phyloP scores from a whole-genome alignment of 1,140 invertebrate genomes.

The Andricus grossulariae region DNA sequence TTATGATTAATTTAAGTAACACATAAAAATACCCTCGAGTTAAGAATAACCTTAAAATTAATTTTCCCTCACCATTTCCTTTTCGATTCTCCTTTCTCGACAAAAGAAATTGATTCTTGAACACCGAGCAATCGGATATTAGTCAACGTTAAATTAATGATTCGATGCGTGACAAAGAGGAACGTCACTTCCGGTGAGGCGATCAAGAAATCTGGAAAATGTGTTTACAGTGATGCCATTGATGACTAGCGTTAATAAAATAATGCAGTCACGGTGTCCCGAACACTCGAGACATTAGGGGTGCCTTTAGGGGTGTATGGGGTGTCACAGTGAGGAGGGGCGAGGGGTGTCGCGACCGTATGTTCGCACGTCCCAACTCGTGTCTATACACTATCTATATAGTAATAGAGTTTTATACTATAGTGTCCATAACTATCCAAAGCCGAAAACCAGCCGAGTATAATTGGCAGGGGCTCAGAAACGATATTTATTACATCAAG shows the following conservation, averaged over 20 bases:
- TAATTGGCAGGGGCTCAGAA: constrained; percentile 70
- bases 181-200: constrained; percentile 43
- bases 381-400: constrained; percentile 5
- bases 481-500: constrained; percentile 71
- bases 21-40: no score
- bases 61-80: background rate
- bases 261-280: constrained; percentile 65
- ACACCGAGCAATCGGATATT: background rate
- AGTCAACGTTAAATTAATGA: constrained; percentile 13
- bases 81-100: background rate
- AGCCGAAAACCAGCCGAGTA: constrained; percentile 54
- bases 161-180: background rate
- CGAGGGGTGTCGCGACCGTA: constrained; percentile 60
- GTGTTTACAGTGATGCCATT: constrained; percentile 52
- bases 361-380: constrained; percentile 63
- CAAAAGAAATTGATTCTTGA: background rate
- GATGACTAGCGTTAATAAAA: constrained; percentile 62
- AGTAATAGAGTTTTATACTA: constrained; percentile 17
- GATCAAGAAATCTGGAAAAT: constrained; percentile 37
- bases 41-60: background rate
- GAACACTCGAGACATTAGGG: constrained; percentile 44
- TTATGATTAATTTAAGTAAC: background rate
- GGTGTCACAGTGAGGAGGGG: constrained; percentile 35
- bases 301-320: constrained; percentile 43
- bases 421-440: constrained; percentile 49